Base-by-base conservation (phyloP, 2,888 invertebrate species). In the Lypha dubia region DNA sequence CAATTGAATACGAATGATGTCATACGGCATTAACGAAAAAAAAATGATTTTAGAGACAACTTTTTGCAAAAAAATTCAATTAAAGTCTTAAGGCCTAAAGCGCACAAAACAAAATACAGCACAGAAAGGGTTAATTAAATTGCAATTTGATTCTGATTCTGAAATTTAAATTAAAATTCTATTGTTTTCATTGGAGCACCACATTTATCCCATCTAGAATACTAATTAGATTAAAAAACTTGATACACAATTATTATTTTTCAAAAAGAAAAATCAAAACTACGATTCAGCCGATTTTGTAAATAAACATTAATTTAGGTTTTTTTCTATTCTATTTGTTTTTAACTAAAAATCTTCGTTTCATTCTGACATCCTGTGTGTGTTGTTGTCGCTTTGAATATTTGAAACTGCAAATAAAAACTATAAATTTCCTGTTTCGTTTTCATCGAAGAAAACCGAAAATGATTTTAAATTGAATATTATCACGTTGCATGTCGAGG, bases 381-480 rank as follows among this genome's bases (percentile, higher is more conserved):
- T n/a, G n/a, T n/a, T n/a, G n/a, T n/a, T n/a, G n/a, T 9, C 3
- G 17, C 49, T 35, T 46, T 38, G 44, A 53, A 20, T 20, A 51
- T 51, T 60, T 32, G 3, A 49, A 44, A 53, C 22, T 63, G 41
- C 41, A 44, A 53, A 35, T 13, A 35, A 63, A 56, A 83, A 73
- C 28, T 67, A 28, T 32, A 51, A 58, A 75, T 84, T 84, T 84
- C 79, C 84, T 79, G 84, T 84, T 76, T 84, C 20, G 20, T 28
- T 74, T 49, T 46, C 60, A 67, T 51, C 46, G 46, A 44, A 71
- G 46, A 79, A 62, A 71, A 58, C n/a, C 38, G 60, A 53, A 60
- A 65, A 65, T 67, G 8, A 38, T 35, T 60, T 71, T 60, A 44
- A 22, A n/a, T 60, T 49, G 20, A 46, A 65, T 28, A 44, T 22